Evolutionary conservation across 2,888 invertebrate genomes (phyloP).

Genomic region (Rhopalosiphum nymphaeae): DNA sequence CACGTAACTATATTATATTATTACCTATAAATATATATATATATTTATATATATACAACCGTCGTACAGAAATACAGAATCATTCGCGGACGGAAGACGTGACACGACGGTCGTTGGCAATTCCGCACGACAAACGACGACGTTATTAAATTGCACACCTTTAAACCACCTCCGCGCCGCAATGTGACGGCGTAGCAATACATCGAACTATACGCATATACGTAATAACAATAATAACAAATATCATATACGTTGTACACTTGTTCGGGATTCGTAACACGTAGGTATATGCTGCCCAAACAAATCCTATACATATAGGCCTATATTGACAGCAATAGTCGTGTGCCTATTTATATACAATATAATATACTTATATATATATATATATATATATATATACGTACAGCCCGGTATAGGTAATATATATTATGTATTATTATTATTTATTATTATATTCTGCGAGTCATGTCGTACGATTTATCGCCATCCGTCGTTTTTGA

Average conservation of each 20-base stretch:
- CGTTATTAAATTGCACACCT: slow-evolving; percentile 17
- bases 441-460: not conserved
- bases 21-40: not conserved
- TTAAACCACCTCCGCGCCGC: not conserved
- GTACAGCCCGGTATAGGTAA: not conserved
- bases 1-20: not conserved
- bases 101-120: not conserved
- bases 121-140: slow-evolving; percentile 4
- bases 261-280: not conserved
- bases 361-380: too few relatives aligned
- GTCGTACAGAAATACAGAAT: not conserved
- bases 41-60: not conserved
- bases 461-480: not conserved
- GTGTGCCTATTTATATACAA: not conserved
- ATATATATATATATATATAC: too few relatives aligned
- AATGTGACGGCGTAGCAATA: not conserved
- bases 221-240: too few relatives aligned
- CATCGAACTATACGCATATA: not conserved
- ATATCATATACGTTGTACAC: not conserved
- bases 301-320: not conserved
- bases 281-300: not conserved
- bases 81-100: not conserved
- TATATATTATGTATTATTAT: not conserved
- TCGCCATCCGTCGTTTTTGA: not conserved
- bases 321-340: not conserved